These are phyloP conservation scores for Melospiza georgiana DNA, from an alignment of 2,113 vertebrate species.

Conservation along the genomic window DNA sequence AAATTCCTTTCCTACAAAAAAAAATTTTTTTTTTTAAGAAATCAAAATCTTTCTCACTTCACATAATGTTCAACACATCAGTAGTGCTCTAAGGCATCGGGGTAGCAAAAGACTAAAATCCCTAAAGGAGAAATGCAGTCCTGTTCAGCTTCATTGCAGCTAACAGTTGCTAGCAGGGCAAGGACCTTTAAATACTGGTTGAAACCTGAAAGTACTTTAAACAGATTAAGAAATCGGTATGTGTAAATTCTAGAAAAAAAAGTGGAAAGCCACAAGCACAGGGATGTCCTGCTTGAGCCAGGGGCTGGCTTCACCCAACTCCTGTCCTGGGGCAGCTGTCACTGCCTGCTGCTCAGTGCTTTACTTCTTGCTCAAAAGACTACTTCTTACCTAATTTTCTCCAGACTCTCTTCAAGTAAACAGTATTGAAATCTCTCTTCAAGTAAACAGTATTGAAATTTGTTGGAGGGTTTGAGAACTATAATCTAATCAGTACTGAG, in stretches of 20 bases:
- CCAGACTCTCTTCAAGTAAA: not conserved
- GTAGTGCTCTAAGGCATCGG: not conserved
- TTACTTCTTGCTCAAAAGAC: not conserved
- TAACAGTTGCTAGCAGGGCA: not conserved
- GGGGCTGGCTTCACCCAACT: not conserved
- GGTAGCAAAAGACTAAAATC: not conserved
- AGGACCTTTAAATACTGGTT: not conserved
- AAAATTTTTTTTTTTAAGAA: not conserved
- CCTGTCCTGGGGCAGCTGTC: fast-evolving
- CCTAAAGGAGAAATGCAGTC: not conserved
- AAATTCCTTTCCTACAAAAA: not conserved
- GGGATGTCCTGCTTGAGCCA: not conserved
- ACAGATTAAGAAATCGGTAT: not conserved
- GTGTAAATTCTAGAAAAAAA: not conserved
- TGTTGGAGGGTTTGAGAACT: not conserved
- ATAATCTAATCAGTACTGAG: not conserved
- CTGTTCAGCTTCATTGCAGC: not conserved
- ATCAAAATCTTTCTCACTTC: not conserved
- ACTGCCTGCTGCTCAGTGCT: not conserved
- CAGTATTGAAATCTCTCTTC: not conserved
- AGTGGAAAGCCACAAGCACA: not conserved
- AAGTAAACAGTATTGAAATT: not conserved
- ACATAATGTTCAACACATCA: not conserved
- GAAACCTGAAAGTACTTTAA: not conserved
- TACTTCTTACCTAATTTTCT: not conserved